Evolutionary conservation across 2,888 invertebrate species (phyloP).

Genomic region (Drosophila paranaensis): DNA sequence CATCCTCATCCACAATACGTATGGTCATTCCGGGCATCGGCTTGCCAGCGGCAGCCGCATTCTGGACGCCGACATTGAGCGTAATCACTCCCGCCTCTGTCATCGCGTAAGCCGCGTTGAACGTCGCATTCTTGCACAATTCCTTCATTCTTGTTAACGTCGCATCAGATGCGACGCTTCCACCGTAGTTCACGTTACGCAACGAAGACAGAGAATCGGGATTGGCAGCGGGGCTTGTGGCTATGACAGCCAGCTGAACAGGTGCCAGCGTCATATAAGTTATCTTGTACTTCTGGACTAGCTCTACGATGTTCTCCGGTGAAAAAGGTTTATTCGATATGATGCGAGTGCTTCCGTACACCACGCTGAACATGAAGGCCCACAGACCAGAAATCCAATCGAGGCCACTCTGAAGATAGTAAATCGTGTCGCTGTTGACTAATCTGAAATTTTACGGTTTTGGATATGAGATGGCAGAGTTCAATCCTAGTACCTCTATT

Average conservation of each 20-base stretch:
- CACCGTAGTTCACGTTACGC: constrained; percentile 56
- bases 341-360: constrained; percentile 64
- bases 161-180: constrained; percentile 40
- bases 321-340: constrained; percentile 63
- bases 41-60: constrained; percentile 65
- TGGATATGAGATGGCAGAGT: too few species aligned
- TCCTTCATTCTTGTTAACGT: constrained; percentile 32
- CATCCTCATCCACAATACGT: constrained; percentile 72
- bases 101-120: constrained; percentile 60
- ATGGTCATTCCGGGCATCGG: constrained; percentile 49
- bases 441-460: constrained; percentile 28
- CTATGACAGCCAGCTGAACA: constrained; percentile 57
- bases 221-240: constrained; percentile 49
- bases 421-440: constrained; percentile 48
- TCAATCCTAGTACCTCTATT: too few species aligned
- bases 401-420: constrained; percentile 56
- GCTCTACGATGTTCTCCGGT: constrained; percentile 58
- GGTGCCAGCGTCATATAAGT: constrained; percentile 58
- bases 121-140: constrained; percentile 42
- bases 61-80: constrained; percentile 37
- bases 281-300: constrained; percentile 69
- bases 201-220: constrained; percentile 40
- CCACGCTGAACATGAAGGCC: constrained; percentile 42
- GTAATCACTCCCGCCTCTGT: constrained; percentile 59
- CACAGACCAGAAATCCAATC: constrained; percentile 72